Percentiles rank a stretch among this genome's conserved stretches.
Evolutionary conservation across 2,113 vertebrate species (phyloP).

Genomic region (Boleophthalmus pectinirostris): DNA sequence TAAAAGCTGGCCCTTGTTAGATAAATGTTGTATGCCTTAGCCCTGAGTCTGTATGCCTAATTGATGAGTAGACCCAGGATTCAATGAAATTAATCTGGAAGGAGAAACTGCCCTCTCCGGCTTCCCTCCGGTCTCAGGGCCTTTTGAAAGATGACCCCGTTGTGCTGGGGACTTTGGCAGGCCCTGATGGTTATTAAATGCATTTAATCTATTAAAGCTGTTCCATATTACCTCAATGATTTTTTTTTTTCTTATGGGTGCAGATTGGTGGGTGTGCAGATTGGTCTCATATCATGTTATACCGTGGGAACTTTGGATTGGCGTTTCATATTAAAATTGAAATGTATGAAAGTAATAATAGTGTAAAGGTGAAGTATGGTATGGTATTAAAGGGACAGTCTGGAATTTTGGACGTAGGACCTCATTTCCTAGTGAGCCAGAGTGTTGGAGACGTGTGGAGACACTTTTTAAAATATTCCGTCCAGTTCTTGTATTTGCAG

Average conservation of each 20-base stretch:
- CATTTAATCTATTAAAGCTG: conserved; percentile 75
- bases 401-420: too few species aligned
- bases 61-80: conserved; percentile 53
- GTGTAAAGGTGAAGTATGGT: too few species aligned
- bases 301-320: not conserved
- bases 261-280: conserved; percentile 51
- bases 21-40: conserved; percentile 19
- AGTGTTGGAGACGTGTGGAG: too few species aligned
- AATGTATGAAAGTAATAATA: not conserved
- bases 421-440: too few species aligned
- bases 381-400: too few species aligned
- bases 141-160: conserved; percentile 64
- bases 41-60: conserved; percentile 44
- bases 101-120: conserved; percentile 34
- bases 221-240: conserved; percentile 70
- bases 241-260: conserved; percentile 50
- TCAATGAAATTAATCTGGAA: conserved; percentile 51
- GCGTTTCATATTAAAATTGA: not conserved
- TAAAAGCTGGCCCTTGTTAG: conserved; percentile 11
- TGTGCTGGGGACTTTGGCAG: conserved; percentile 54
- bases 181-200: conserved; percentile 68
- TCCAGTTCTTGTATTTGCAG: too few species aligned
- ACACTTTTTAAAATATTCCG: too few species aligned
- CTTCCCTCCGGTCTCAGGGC: conserved; percentile 50
- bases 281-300: conserved; percentile 13